Base-by-base conservation (phyloP, 1,140 invertebrate genomes). In the Drosophila rhopaloa region DNA sequence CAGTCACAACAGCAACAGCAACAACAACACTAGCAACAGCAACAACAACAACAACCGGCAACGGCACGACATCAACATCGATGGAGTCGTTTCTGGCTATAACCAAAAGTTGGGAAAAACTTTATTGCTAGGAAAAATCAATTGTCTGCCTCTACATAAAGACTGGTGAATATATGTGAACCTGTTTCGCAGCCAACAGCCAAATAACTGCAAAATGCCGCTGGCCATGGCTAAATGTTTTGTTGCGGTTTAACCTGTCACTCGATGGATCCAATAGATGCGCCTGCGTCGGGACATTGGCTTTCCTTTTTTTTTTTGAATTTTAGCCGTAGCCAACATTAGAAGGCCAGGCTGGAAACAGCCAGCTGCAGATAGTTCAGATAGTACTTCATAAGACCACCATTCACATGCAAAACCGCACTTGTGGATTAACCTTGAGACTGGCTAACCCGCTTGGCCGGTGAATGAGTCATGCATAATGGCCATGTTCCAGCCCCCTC, bases 101-200 rank as follows among this genome's bases (percentile, higher is more conserved):
- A 51, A 51, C 63, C 81, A 71, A 80, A 80, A 85, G 68, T 73
- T 81, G 50, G 66, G 67, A 71, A 81, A 80, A 81, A 67, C 77
- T 70, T 58, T 81, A 71, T 75, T 78, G 74, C 60, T 66, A 88
- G 79, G 83, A 79, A 86, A 86, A 86, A 86, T 86, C 83, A 86
- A 86, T 86, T 86, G 83, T 86, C 79, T 88, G 83, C 24, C 71
- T 53, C 40, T 54, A n/a, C 50, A 55, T 5, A 32, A 11, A 29
- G 27, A 29, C 62, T 29, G 10, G 29, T 56, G 47, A 41, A 38
- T 56, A 35, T 40, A 67, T 74, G 61, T 85, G 83, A 86, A 86
- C 83, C 83, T 86, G 83, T 86, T 86, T 66, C 76, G 59, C 55
- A 41, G 71, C 65, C 50, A 63, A 58, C 60, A 67, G 40, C 74